These are phyloP conservation scores for Sinotaia quadrata DNA, from an alignment of 2,888 invertebrate genomes.

Conservation along the genomic window DNA sequence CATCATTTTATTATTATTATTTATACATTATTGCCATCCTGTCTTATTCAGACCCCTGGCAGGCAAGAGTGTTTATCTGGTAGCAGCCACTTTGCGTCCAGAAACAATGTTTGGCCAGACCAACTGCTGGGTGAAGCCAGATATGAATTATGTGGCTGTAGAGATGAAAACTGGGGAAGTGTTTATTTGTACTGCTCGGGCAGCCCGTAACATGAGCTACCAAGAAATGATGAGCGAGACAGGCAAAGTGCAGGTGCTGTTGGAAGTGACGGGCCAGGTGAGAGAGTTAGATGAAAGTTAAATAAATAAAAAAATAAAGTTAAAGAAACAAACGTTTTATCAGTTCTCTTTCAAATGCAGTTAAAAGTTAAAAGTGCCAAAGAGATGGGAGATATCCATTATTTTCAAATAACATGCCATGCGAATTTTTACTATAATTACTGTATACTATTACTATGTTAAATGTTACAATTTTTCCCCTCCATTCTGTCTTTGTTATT, in stretches of 20 bases:
- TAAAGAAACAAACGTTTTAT: too few relatives aligned
- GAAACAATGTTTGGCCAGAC: slow-evolving; percentile 99
- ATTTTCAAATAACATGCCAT: too few relatives aligned
- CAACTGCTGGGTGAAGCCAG: slow-evolving; percentile 98
- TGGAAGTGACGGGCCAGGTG: slow-evolving; percentile 73
- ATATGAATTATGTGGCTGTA: slow-evolving; percentile 93
- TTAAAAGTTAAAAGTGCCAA: too few relatives aligned
- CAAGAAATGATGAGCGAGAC: slow-evolving; percentile 89
- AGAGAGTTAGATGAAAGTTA: too few relatives aligned
- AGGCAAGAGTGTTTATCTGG: slow-evolving; percentile 80
- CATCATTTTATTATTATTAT: not conserved
- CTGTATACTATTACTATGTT: too few relatives aligned
- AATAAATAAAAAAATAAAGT: too few relatives aligned
- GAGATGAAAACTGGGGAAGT: slow-evolving; percentile 79
- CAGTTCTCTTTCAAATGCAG: too few relatives aligned
- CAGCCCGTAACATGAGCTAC: slow-evolving; percentile 95
- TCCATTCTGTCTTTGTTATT: too few relatives aligned
- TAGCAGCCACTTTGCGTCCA: slow-evolving; percentile 97
- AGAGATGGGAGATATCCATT: too few relatives aligned
- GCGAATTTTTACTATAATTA: too few relatives aligned
- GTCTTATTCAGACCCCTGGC: slow-evolving; percentile 39
- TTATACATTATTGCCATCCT: too few relatives aligned
- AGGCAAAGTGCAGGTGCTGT: slow-evolving; percentile 83
- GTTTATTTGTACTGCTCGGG: slow-evolving; percentile 87
- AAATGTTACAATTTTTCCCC: too few relatives aligned